Evolutionary conservation across 1,140 invertebrate species (phyloP), one percentile per base, ranked within the genome.

Genomic region (Drosophila tristis): DNA sequence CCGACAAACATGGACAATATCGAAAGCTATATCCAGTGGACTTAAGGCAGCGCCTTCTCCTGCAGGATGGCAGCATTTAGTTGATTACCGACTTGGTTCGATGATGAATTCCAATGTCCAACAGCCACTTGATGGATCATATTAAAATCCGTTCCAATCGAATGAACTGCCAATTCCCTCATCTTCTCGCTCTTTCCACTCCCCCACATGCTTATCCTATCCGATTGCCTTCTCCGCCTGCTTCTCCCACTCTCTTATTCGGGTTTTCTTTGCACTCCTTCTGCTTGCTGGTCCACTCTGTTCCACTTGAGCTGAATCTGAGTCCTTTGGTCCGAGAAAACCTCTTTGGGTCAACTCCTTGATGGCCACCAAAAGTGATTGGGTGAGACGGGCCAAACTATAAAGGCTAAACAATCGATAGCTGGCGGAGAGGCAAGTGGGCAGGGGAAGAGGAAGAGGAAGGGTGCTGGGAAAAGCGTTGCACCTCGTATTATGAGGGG

Each of bases 351-450:
- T 67, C 61, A 66, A 39, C 64, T 67, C 64, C 47, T 53, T 48
- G 64, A 45, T 26, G 48, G 39, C 64, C 61, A 66, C 64, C 64
- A 39, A 67, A 39, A 67, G 61, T 67, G 64, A 67, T 67, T 67
- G 53, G 61, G 62, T 65, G 45, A 51, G 55, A 62, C 71, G 68
- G 62, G 57, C 53, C 31, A 76, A 76, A 76, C 42, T 44, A 53
- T 47, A 77, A 61, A 70, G 58, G 50, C 67, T 65, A 58, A 55
- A 35, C n/a, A 58, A 75, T 74, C 71, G 68, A 64, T 73, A 57
- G 20, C 20, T n/a, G 16, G 64, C 1, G 51, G 45, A 7, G 6
- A 3, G 11, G 31, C 3, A 26, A 29, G n/a, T 23, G n/a, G 44
- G 57, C 44, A 35, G 16, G 8, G 0, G 26, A n/a, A 20, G 8